Base-by-base conservation (phyloP, 2,113 vertebrate species). In the Tretioscincus oriximinensis region DNA sequence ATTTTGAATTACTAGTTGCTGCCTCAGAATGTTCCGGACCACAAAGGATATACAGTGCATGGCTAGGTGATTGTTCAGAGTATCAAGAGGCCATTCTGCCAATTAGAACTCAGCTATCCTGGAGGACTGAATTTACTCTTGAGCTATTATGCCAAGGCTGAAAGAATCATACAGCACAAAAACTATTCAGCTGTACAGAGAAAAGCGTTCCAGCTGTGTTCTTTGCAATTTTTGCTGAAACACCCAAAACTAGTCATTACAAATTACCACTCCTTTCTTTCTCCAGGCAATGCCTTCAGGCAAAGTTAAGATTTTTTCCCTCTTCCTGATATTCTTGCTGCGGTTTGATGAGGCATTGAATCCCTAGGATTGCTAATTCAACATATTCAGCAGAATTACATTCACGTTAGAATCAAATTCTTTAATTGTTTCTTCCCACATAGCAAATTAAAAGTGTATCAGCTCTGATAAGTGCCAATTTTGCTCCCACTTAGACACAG, bases 161-260 rank as follows among this genome's bases (percentile, higher is more conserved):
- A 76, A 76, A 64, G 16, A 18, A 64, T 47, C 60, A n/a, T 80
- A 69, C 70, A 81, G 60, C 0, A 81, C 9, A 72, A 26, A 66
- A 64, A 88, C n/a, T 5, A 73, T 51, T 66, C 78, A 60, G 7
- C 4, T 68, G 47, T 31, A 29, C 45, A 86, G 47, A 84, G 83
- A 79, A 20, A 28, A 66, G 41, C 0, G 1, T 72, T 66, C 79
- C 64, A 66, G 45, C 87, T 71, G 21, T 83, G 69, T 29, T 80
- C 73, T 78, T 81, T 68, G 26, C 41, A 1, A 0, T 35, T 77
- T n/a, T 41, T 83, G 82, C 67, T 84, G 11, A 86, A 58, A 54
- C 41, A 2, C 26, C 28, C 71, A 81, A 45, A 24, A 81, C 70
- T 47, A 14, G 41, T 20, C 3, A 64, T 31, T 85, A 1, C 4